These are phyloP conservation scores for Leptobrachium leishanense DNA, from an alignment of 2,113 vertebrate genomes.

Conservation along the genomic window DNA sequence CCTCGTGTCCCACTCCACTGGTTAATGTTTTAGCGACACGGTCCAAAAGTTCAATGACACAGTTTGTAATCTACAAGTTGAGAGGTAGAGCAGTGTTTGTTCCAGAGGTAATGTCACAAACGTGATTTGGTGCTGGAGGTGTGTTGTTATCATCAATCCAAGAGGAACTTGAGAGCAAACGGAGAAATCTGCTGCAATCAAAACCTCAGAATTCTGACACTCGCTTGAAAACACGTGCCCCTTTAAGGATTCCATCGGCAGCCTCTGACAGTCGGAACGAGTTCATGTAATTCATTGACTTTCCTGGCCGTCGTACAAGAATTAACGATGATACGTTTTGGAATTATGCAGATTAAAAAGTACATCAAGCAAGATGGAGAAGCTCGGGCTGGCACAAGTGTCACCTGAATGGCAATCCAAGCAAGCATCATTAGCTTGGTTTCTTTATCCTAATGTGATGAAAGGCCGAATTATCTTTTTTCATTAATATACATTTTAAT, in stretches of 20 bases:
- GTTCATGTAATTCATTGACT: constrained; percentile 8
- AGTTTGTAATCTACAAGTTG: too few species aligned
- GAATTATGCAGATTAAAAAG: constrained; percentile 18
- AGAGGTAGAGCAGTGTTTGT: too few species aligned
- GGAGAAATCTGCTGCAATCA: too few species aligned
- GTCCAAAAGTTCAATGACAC: too few species aligned
- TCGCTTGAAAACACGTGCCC: too few species aligned
- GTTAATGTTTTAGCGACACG: too few species aligned
- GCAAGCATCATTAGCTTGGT: constrained; percentile 29
- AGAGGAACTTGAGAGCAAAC: too few species aligned
- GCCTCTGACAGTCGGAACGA: neutral
- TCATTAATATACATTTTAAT: constrained; percentile 37
- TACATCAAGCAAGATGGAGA: constrained; percentile 15
- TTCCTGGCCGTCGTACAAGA: neutral
- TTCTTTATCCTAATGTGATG: constrained; percentile 36
- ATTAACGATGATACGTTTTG: constrained; percentile 22
- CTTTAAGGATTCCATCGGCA: neutral
- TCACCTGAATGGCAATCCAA: constrained; percentile 17
- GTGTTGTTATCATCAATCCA: too few species aligned
- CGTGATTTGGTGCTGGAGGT: too few species aligned
- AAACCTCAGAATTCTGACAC: too few species aligned
- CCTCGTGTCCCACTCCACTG: too few species aligned
- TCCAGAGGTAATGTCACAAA: too few species aligned
- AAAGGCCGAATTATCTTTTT: constrained; percentile 39
- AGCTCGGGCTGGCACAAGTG: constrained; percentile 17